Evolutionary conservation across 2,113 vertebrate genomes (phyloP).

Genomic region (Taxidea taxus): DNA sequence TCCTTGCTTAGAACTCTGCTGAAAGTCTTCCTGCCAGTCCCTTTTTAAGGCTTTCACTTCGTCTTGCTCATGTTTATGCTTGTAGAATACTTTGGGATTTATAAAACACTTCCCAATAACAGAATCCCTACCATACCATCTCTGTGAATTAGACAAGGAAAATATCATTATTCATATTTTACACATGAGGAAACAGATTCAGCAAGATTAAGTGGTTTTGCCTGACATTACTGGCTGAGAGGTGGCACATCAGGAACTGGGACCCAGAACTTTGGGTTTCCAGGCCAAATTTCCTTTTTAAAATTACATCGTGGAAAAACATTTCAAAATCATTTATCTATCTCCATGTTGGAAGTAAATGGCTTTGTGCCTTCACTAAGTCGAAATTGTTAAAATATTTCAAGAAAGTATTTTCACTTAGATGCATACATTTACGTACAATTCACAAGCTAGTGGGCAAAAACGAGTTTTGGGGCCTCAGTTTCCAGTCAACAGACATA

Average conservation of each 20-base stretch:
- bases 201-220: neutral
- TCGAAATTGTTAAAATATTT: constrained; percentile 3
- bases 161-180: neutral
- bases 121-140: neutral
- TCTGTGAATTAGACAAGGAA: neutral
- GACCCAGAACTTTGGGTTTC: neutral
- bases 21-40: neutral
- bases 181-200: neutral
- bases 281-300: neutral
- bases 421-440: neutral
- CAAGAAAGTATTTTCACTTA: neutral
- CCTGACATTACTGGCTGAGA: neutral
- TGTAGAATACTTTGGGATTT: neutral
- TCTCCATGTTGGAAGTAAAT: neutral
- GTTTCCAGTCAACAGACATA: neutral
- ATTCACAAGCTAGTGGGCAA: neutral
- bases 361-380: neutral
- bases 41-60: neutral
- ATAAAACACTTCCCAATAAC: neutral
- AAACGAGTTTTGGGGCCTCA: neutral
- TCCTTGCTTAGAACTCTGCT: neutral
- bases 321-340: constrained; percentile 25
- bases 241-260: neutral
- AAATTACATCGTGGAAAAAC: neutral
- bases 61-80: neutral